phyloP scores from a whole-genome alignment of 2,797 vertebrate genomes.

The Choloepus didactylus region DNA sequence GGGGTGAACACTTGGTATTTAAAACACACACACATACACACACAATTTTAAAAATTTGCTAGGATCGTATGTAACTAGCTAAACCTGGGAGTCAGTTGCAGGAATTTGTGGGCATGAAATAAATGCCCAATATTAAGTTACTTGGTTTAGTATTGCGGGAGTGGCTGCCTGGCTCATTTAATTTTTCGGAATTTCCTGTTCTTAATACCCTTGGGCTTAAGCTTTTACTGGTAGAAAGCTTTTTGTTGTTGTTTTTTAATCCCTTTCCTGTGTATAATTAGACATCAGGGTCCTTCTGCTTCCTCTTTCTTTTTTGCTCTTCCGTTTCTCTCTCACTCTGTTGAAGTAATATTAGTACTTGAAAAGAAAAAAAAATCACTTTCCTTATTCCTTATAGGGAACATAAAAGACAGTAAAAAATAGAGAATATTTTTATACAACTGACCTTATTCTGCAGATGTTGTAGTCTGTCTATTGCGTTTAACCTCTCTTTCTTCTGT shows the following conservation, averaged over 20 bases:
- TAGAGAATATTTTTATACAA: slow-evolving; percentile 38
- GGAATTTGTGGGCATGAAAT: slow-evolving; percentile 46
- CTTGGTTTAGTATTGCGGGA: slow-evolving; percentile 60
- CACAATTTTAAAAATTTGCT: not conserved
- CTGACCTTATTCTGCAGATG: slow-evolving; percentile 28
- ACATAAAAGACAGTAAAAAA: slow-evolving; percentile 38
- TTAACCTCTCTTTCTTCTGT: slow-evolving; percentile 3
- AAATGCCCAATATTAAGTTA: slow-evolving; percentile 64
- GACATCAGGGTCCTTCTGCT: slow-evolving; percentile 21
- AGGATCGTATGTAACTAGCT: not conserved
- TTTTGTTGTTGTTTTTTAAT: not conserved
- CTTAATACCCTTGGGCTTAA: slow-evolving; percentile 68
- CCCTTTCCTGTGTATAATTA: not conserved
- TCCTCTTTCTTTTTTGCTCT: not conserved
- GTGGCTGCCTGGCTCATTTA: slow-evolving; percentile 30
- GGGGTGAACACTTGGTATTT: not conserved
- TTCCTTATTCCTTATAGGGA: not conserved
- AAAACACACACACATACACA: not conserved
- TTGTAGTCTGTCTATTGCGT: not conserved
- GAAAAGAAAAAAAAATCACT: slow-evolving; percentile 13
- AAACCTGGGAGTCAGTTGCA: slow-evolving; percentile 41
- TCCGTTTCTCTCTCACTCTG: not conserved
- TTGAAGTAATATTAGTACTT: slow-evolving; percentile 58
- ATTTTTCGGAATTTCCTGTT: slow-evolving; percentile 74
- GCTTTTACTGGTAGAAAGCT: slow-evolving; percentile 56